Percentiles rank a stretch among this genome's conserved stretches.
These are phyloP conservation scores for Scaptomyza reducta DNA, from an alignment of 2,888 invertebrate species.

Conservation along the genomic window DNA sequence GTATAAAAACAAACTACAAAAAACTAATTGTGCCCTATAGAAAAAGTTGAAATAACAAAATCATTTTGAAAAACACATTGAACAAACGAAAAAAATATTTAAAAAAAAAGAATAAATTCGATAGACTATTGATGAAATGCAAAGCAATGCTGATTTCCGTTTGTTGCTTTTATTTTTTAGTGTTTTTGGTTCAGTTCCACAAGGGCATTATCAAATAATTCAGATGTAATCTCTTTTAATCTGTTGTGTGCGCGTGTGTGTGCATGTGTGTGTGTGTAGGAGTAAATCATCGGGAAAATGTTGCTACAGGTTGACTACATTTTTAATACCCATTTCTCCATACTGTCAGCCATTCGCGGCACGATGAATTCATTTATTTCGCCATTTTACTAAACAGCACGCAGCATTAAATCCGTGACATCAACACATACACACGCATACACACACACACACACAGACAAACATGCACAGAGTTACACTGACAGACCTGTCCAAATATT, in stretches of 20 bases:
- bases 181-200: constrained; percentile 7
- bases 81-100: neutral
- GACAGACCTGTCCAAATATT: constrained; percentile 63
- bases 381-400: constrained; percentile 67
- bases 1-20: neutral
- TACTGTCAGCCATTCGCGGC: neutral
- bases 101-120: constrained; percentile 23
- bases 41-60: constrained; percentile 9
- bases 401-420: constrained; percentile 61
- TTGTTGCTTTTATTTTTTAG: neutral
- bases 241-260: constrained; percentile 26
- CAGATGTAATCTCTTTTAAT: constrained; percentile 73
- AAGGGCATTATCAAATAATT: constrained; percentile 75
- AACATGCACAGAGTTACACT: constrained; percentile 31
- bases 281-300: constrained; percentile 44
- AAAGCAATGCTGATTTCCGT: constrained; percentile 16
- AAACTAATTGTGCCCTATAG: neutral
- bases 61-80: neutral
- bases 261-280: neutral
- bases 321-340: neutral
- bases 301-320: constrained; percentile 34
- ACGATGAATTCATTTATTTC: constrained; percentile 60
- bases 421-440: neutral
- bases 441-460: constrained; percentile 2
- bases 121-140: constrained; percentile 28